A percentile compares a stretch with the other conserved stretches of the same genome.
Evolutionary conservation across 92 coral and sea anemone species (phyloP).

Genomic region (Pocillopora meandrina): DNA sequence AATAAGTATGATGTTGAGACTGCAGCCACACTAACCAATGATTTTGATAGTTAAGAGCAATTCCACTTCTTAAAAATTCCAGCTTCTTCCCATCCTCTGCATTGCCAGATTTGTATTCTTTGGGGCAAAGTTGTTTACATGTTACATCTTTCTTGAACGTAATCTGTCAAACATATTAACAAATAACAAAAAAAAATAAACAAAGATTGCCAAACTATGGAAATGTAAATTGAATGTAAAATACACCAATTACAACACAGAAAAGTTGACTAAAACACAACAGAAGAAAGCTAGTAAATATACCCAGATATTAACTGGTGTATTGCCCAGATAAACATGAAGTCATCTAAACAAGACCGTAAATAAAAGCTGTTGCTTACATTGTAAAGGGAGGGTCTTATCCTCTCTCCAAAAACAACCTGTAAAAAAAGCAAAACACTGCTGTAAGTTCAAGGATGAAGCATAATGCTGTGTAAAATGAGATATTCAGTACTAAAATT

Average conservation of each 20-base stretch:
- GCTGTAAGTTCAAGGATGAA: not conserved
- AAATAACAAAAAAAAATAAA: not conserved
- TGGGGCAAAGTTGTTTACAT: slow-evolving; percentile 66
- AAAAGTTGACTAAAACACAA: too few relatives aligned
- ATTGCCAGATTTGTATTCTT: slow-evolving; percentile 57
- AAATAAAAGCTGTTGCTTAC: slow-evolving; percentile 49
- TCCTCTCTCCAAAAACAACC: slow-evolving; percentile 99
- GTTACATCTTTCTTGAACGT: slow-evolving; percentile 35
- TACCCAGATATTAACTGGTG: not conserved
- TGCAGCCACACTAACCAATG: slow-evolving; percentile 73
- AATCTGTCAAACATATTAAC: slow-evolving; percentile 35
- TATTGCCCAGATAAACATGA: not conserved
- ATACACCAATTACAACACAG: too few relatives aligned
- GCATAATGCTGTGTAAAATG: not conserved
- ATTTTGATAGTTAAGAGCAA: slow-evolving; percentile 92
- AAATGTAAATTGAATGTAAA: too few relatives aligned
- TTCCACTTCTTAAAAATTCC: slow-evolving; percentile 83
- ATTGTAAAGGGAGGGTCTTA: slow-evolving; percentile 85
- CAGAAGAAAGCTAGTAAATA: not conserved
- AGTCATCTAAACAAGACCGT: not conserved
- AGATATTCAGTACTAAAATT: too few relatives aligned
- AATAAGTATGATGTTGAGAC: not conserved
- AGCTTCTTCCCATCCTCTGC: slow-evolving; percentile 65
- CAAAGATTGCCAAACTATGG: too few relatives aligned
- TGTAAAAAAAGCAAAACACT: slow-evolving; percentile 27